phyloP scores from a whole-genome alignment of 2,888 invertebrate genomes.

The Habrosyne pyritoides region DNA sequence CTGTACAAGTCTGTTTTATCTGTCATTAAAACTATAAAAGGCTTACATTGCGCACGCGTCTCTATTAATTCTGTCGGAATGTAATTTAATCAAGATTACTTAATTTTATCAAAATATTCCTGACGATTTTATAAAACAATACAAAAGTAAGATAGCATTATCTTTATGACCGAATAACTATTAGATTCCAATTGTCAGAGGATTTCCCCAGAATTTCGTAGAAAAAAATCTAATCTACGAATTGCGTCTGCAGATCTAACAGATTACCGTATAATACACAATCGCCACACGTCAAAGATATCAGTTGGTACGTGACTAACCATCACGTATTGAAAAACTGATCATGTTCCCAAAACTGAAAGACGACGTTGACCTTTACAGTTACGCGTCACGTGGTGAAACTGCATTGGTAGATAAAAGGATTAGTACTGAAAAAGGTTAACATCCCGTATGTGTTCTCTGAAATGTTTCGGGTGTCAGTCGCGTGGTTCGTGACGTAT shows the following conservation, averaged over 20 bases:
- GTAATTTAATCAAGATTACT: background rate
- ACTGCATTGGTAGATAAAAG: background rate
- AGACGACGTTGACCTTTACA: background rate
- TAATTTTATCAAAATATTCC: background rate
- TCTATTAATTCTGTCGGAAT: background rate
- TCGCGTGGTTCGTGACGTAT: constrained; percentile 43
- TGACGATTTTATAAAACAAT: background rate
- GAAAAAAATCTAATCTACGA: background rate
- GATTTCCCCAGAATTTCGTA: background rate
- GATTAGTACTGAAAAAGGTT: constrained; percentile 13
- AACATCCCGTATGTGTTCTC: constrained; percentile 29
- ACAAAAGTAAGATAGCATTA: background rate
- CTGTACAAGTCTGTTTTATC: background rate
- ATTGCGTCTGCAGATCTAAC: background rate
- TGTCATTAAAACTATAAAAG: background rate
- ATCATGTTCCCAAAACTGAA: background rate
- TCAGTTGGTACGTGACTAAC: background rate
- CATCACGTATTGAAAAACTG: constrained; percentile 7
- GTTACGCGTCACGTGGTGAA: background rate
- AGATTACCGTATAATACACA: constrained; percentile 3
- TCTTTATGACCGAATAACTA: background rate
- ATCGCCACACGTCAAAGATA: background rate
- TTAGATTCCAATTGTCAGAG: background rate
- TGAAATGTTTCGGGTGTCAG: constrained; percentile 19
- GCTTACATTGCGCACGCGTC: background rate